These are phyloP conservation scores for Halcyon smyrnensis DNA, from an alignment of 2,797 vertebrate genomes.

Conservation along the genomic window DNA sequence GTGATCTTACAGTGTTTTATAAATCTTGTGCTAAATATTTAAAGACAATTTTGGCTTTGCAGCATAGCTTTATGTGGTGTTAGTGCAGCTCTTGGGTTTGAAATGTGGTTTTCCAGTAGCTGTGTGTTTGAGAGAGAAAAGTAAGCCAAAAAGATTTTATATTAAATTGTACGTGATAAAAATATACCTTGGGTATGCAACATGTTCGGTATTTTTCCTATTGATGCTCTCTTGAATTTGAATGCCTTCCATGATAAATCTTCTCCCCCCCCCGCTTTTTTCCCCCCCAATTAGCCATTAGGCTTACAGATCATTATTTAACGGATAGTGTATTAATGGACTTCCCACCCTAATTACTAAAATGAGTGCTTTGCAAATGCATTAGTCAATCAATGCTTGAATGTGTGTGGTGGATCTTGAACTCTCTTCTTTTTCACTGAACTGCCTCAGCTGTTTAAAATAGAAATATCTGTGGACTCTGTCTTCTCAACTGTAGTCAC, in stretches of 20 bases:
- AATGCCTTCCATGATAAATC: constrained; percentile 4
- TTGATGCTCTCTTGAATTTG: constrained; percentile 26
- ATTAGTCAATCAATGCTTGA: constrained; percentile 64
- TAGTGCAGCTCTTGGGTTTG: background rate
- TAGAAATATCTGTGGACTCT: background rate
- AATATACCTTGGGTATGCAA: background rate
- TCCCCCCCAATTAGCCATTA: constrained; percentile 36
- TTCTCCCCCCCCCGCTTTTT: too few species aligned
- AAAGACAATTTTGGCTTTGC: constrained; percentile 10
- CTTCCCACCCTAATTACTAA: constrained; percentile 73
- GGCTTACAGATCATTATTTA: constrained; percentile 65
- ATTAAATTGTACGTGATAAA: background rate
- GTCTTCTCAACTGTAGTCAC: background rate
- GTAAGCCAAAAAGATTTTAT: background rate
- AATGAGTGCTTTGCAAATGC: constrained; percentile 71
- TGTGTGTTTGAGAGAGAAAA: background rate
- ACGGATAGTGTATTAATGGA: constrained; percentile 72
- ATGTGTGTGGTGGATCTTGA: constrained; percentile 36
- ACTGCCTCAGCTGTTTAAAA: constrained; percentile 20
- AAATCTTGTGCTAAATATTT: constrained; percentile 22
- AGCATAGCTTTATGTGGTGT: background rate
- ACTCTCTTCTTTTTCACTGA: background rate
- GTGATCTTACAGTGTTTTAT: background rate
- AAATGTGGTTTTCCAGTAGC: background rate
- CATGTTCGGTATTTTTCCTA: background rate